These are phyloP conservation scores for Idris sp. DNA, from an alignment of 1,140 invertebrate genomes.

Conservation along the genomic window DNA sequence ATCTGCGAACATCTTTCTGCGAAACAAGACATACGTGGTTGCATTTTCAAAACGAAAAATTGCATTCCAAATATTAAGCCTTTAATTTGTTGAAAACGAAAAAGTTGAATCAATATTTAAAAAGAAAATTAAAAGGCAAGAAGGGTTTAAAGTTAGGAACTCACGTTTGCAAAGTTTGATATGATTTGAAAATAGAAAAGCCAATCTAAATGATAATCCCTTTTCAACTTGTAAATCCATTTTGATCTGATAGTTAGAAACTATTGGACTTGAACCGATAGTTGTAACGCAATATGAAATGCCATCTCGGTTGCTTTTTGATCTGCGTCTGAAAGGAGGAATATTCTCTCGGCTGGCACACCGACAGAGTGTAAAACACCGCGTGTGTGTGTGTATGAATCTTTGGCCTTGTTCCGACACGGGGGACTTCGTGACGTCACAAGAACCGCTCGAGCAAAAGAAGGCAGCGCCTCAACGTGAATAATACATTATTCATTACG, in stretches of 20 bases:
- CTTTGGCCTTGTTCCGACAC: constrained; percentile 58
- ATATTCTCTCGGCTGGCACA: constrained; percentile 28
- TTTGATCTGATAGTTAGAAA: constrained; percentile 1
- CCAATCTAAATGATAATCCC: too few species aligned
- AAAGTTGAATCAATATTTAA: background rate
- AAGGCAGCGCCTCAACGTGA: constrained; percentile 52
- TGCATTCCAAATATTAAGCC: background rate
- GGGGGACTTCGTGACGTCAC: constrained; percentile 62
- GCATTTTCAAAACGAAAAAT: constrained; percentile 5
- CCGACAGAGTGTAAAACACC: constrained; percentile 2
- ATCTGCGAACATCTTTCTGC: constrained; percentile 30
- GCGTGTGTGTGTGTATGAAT: constrained; percentile 34
- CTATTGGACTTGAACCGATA: constrained; percentile 1
- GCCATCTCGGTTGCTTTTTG: constrained; percentile 8
- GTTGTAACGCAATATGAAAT: constrained; percentile 22
- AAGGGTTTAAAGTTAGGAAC: too few species aligned
- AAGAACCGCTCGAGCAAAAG: constrained; percentile 55
- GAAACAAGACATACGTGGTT: constrained; percentile 13
- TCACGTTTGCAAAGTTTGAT: too few species aligned
- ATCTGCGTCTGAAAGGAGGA: constrained; percentile 11
- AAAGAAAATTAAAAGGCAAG: too few species aligned
- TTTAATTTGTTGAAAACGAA: background rate
- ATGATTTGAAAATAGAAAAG: too few species aligned
- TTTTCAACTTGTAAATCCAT: too few species aligned
- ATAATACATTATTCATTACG: constrained; percentile 63